Evolutionary conservation across 2,888 invertebrate genomes (phyloP), one percentile per base, ranked within the genome.

Genomic region (Encarsia formosa): DNA sequence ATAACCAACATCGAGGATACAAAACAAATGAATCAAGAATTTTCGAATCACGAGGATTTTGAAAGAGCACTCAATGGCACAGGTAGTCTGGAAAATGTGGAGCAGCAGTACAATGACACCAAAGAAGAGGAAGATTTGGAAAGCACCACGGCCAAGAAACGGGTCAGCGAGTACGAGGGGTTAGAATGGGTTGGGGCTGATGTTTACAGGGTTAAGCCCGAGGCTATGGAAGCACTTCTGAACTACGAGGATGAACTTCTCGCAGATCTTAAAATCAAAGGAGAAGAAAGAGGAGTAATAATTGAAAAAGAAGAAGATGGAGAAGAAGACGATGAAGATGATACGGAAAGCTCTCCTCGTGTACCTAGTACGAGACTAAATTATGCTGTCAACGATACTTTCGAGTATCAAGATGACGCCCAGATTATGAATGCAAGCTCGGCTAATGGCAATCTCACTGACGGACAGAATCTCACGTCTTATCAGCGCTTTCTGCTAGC

Each of bases 121-220:
- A n/a, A n/a, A n/a, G n/a, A n/a, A n/a, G n/a, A n/a, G n/a, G n/a
- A n/a, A n/a, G n/a, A n/a, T n/a, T n/a, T n/a, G n/a, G 69, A 71
- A 26, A 57, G 47, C 11, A 24, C 49, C 13, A 38, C 20, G 24
- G 20, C n/a, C 16, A 44, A 32, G 16, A 51, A 46, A 34, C 56
- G 45, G 31, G 43, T 60, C 40, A 63, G 61, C 40, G 63, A 66
- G 45, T 73, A 69, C 61, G 69, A 71, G 50, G 73, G 72, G 1
- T 59, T 73, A 18, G 71, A 72, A 31, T 73, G 71, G 73, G 62
- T 73, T 40, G 68, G 66, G 23, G 72, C 69, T 31, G 73, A 73
- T 37, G 70, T 73, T 40, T 74, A 73, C 57, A 63, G 70, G 39
- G 73, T 73, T 22, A 65, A 70, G 40, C 72, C 73, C 3, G 67